Base-by-base conservation (phyloP, 2,797 vertebrate genomes). In the Odontamblyopus lacepedii region DNA sequence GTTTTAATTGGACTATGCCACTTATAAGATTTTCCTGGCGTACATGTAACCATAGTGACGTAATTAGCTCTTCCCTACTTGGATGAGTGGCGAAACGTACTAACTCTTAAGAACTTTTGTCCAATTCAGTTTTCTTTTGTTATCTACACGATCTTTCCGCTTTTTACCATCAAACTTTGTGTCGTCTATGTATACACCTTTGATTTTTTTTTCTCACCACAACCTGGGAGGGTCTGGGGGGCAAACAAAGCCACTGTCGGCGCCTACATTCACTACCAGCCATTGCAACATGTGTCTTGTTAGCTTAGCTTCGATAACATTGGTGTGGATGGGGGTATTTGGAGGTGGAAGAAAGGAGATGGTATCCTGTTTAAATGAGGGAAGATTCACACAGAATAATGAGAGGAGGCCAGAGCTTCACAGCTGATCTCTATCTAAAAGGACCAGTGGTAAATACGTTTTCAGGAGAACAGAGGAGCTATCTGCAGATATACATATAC, bases 401-500 rank as follows among this genome's bases (percentile, higher is more conserved):
- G 92, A 93, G 90, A 89, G 84, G 85, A 92, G 91, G 89, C 88
- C 91, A 90, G 92, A 90, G 92, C 90, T 93, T 92, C 89, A 89
- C 85, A 79, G 89, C 91, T 92, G 93, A 94, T 95, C 90, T 82
- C 74, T 93, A 95, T 95, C 93, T 94, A 84, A 92, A 91, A 94
- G 92, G 90, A 83, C 87, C 89, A 30, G 57, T 86, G 85, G 89
- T 93, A 94, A 93, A 94, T 93, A 93, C 88, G 88, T 93, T 94
- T 48, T 93, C 83, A 79, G 90, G 19, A 53, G 65, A 93, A 90
- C 89, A 90, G 86, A 90, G 89, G 85, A 78, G 88, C 94, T 94
- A 95, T 94, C 93, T 88, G 88, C 82, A 93, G 93, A 94, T 95
- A 94, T 94, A 95, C 93, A 94, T 93, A 91, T 91, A 89, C 93